A percentile compares a stretch with the other conserved stretches of the same genome.
Evolutionary conservation across 2,113 vertebrate genomes (phyloP).

Genomic region (human (Homo sapiens)): GRCh38 chrX:27875501-27876000

Average conservation of each 20-base stretch:
- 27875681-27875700: neutral
- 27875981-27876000: neutral
- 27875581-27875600: neutral
- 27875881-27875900: neutral
- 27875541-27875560: neutral
- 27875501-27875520: neutral
- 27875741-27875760: neutral
- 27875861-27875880: neutral
- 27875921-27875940: neutral
- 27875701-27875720: neutral
- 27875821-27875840: neutral
- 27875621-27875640: neutral
- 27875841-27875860: neutral
- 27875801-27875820: neutral
- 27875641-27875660: neutral
- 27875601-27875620: neutral
- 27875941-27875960: neutral
- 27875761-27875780: neutral
- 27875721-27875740: neutral
- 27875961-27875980: neutral
- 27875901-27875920: neutral
- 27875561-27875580: neutral
- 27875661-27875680: neutral
- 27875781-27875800: neutral
- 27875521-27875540: neutral